Evolutionary conservation across 2,797 vertebrate genomes (phyloP).

Genomic region (Sphaeramia orbicularis): DNA sequence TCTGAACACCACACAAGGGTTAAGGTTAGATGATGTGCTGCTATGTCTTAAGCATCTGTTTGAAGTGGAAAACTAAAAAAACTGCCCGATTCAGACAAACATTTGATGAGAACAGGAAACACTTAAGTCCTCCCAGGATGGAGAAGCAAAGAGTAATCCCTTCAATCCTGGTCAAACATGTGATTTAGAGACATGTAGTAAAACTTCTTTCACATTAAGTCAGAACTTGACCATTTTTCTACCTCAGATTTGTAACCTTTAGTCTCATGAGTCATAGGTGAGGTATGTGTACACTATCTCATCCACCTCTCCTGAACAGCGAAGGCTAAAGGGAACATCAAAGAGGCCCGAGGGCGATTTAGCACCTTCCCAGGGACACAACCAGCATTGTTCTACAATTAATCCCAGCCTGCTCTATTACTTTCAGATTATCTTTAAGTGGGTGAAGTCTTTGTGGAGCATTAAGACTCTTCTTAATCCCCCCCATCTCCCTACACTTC

Average conservation of each 20-base stretch:
- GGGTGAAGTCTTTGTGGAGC: constrained; percentile 87
- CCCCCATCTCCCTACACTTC: constrained; percentile 80
- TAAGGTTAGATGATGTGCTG: constrained; percentile 25
- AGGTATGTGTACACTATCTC: constrained; percentile 39
- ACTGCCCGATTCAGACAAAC: constrained; percentile 53
- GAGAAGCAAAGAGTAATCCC: constrained; percentile 56
- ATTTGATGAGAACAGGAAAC: constrained; percentile 66
- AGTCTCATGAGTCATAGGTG: neutral
- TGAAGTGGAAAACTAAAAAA: constrained; percentile 30
- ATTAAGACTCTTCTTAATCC: constrained; percentile 84
- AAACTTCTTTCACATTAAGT: constrained; percentile 10
- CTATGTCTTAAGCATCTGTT: constrained; percentile 21
- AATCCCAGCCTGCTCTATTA: constrained; percentile 90
- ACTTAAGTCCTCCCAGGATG: constrained; percentile 60
- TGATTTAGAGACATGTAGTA: constrained; percentile 23
- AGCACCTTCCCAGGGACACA: constrained; percentile 86
- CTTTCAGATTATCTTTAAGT: constrained; percentile 92
- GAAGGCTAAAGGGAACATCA: constrained; percentile 80
- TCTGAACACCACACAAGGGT: too few species aligned
- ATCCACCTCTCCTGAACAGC: constrained; percentile 50
- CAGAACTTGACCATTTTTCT: neutral
- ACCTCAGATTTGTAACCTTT: too few species aligned
- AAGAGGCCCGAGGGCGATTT: constrained; percentile 80
- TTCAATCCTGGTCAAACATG: constrained; percentile 61
- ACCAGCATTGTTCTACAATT: constrained; percentile 88